phyloP scores from a whole-genome alignment of 2,888 invertebrate genomes.

The Netelia melanura region DNA sequence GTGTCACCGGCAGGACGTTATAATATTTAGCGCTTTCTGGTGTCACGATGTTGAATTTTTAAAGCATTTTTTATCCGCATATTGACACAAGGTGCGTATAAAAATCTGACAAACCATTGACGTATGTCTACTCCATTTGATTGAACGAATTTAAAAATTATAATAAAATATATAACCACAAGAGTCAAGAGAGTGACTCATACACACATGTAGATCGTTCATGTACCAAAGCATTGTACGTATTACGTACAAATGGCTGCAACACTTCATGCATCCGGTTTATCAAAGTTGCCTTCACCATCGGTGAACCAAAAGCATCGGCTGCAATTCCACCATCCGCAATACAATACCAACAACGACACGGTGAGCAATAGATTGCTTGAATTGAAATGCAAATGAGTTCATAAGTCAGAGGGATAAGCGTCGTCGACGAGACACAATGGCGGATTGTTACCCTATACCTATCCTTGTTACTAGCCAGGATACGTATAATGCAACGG shows the following conservation, averaged over 20 bases:
- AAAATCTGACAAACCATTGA: too few relatives aligned
- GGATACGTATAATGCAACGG: too few relatives aligned
- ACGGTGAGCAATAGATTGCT: conserved; percentile 75
- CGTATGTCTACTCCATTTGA: too few relatives aligned
- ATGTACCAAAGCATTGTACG: neutral
- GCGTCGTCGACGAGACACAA: conserved; percentile 55
- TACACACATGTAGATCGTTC: neutral
- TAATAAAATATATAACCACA: too few relatives aligned
- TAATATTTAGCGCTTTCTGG: too few relatives aligned
- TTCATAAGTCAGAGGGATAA: conserved; percentile 75
- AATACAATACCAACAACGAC: conserved; percentile 74
- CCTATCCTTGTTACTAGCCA: conserved; percentile 69
- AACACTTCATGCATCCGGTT: conserved; percentile 51
- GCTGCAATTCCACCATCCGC: conserved; percentile 45
- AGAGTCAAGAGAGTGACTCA: neutral
- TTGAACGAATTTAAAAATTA: too few relatives aligned
- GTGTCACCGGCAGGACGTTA: too few relatives aligned
- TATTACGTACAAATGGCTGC: neutral
- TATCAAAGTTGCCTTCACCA: conserved; percentile 51
- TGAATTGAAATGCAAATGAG: conserved; percentile 81
- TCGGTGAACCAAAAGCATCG: conserved; percentile 38
- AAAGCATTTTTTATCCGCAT: neutral
- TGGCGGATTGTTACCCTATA: conserved; percentile 74
- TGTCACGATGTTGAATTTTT: neutral
- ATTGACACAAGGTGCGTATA: too few relatives aligned